Evolutionary conservation across 2,888 invertebrate genomes (phyloP), one percentile per base, ranked within the genome.

Genomic region (Merodon equestris): DNA sequence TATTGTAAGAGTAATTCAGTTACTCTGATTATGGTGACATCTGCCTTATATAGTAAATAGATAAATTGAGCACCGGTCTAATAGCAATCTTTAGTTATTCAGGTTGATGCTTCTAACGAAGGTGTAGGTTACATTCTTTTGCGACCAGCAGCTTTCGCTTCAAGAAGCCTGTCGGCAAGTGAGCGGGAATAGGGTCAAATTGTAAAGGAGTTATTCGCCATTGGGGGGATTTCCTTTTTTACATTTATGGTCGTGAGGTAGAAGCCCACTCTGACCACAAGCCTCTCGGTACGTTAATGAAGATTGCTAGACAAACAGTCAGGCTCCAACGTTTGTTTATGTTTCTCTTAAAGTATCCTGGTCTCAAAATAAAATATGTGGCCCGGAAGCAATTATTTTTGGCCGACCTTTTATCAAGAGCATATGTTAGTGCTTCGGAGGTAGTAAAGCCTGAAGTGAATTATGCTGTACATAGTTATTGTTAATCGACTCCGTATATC

Each of bases 131-230:
- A 50, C 3, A 42, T 51, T 10, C 13, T 61, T 1, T 18, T 87
- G 10, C 72, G 82, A 27, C 86, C 86, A 14, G 82, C 87, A 12
- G 84, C 84, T n/a, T 87, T 83, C 82, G 85, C 85, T 4, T 87
- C 86, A 27, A 51, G 85, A 76, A 84, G 83, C 27, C 61, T 87
- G 13, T 84, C 79, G 9, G 45, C 70, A 38, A 82, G 83, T 34
- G 85, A 87, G 66, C 81, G 83, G 71, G 85, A 83, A 40, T 87
- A 85, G 82, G 83, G 86, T 3, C 87, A 89, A 82, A 87, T 89
- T 5, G 87, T 88, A 82, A 88, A 87, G 72, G 86, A 88, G 79
- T 64, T 86, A 1, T 76, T 88, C 50, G 86, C 86, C 36, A 34
- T 86, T 12, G 83, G 83, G 3, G 85, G 9, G 61, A 74, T 2